Base-by-base conservation (phyloP, 2,888 invertebrate genomes). In the Drosophila lutescens region DNA sequence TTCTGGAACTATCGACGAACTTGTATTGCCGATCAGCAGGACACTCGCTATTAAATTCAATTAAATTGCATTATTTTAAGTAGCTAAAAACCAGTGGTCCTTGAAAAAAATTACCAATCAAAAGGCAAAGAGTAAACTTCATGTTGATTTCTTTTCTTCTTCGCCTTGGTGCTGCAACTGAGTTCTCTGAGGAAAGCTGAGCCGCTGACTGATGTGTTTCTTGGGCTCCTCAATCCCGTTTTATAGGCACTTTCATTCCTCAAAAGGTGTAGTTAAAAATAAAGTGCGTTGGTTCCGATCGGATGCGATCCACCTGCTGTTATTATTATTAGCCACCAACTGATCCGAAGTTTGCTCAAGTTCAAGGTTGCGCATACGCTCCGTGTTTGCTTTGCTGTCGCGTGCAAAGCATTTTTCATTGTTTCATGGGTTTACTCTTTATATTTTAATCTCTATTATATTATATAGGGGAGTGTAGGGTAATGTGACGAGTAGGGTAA, bases 331-430 rank as follows among this genome's bases (percentile, higher is more conserved):
- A 58, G 30, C 30, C n/a, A 5, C 7, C 10, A 15, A n/a, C 55
- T 13, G 26, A 20, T 43, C 43, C 10, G 17, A 34, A 54, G 59
- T 36, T 57, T 20, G 36, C 46, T 15, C 46, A 58, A 46, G 61
- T 61, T 61, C 61, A 61, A 46, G 61, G 61, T 32, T 58, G 15
- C 23, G 38, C 46, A 44, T 46, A 44, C 57, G 59, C 26, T 13
- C n/a, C 34, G 60, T 61, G 43, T 46, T 17, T 57, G 26, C 17
- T 26, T 9, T 56, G 6, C 13, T 56, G 26, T 57, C 44, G 34
- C 60, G 57, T 43, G 57, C 58, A 55, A 55, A 43, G 15, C 40
- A 23, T 15, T 8, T 41, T 8, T 26, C n/a, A 26, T 26, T 26
- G 26, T 26, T 26, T 26, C 26, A 40, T 15, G 40, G 15, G 40